These are phyloP conservation scores for Promerops cafer DNA, from an alignment of 2,113 vertebrate genomes.

Conservation along the genomic window DNA sequence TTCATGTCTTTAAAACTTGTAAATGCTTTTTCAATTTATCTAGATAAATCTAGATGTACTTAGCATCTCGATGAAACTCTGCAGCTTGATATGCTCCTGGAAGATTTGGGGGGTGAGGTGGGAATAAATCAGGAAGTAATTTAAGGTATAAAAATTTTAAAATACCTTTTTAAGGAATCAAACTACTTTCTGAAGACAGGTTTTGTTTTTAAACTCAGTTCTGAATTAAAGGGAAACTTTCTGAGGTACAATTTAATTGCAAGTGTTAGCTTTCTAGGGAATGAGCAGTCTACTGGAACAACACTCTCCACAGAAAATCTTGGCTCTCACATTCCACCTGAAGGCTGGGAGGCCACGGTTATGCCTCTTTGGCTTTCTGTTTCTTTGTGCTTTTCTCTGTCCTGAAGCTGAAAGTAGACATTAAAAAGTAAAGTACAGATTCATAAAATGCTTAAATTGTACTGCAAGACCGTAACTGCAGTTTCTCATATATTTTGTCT, in stretches of 20 bases:
- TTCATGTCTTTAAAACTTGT: neutral
- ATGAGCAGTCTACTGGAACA: neutral
- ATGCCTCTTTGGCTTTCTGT: neutral
- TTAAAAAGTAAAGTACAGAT: constrained; percentile 37
- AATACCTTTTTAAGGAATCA: neutral
- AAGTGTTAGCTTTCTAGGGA: neutral
- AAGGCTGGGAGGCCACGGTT: neutral
- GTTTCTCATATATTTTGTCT: neutral
- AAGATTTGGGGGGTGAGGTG: neutral
- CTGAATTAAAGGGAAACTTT: neutral
- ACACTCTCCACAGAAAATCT: neutral
- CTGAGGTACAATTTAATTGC: neutral
- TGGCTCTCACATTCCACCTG: neutral
- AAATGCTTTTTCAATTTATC: neutral
- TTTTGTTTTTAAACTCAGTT: neutral
- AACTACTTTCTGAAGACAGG: neutral
- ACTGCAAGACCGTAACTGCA: neutral
- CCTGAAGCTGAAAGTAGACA: constrained; percentile 16
- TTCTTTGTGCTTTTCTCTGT: neutral
- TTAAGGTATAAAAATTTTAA: neutral
- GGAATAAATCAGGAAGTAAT: neutral
- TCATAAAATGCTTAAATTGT: constrained; percentile 27
- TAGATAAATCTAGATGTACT: neutral
- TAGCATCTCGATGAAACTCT: neutral
- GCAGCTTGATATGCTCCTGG: neutral